Percentiles rank a stretch among this genome's conserved stretches.
Evolutionary conservation across 1,140 invertebrate genomes (phyloP).

Genomic region (Polyergus mexicanus): DNA sequence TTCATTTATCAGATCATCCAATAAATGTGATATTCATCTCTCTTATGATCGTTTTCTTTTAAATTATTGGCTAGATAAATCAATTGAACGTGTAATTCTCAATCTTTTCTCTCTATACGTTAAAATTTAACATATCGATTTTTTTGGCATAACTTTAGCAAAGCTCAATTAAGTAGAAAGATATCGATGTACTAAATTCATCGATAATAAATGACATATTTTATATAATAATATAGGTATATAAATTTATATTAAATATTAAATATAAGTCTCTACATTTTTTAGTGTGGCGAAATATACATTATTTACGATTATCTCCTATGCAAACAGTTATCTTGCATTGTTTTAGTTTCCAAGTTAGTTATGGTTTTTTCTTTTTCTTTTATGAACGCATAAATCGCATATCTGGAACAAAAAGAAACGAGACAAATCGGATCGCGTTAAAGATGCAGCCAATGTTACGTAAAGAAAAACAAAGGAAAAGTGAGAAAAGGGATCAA

Average conservation of each 20-base stretch:
- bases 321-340: not conserved
- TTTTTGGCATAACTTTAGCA: not conserved
- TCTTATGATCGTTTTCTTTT: not conserved
- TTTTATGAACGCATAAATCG: conserved; percentile 3
- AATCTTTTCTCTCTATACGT: not conserved
- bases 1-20: not conserved
- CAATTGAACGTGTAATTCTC: not conserved
- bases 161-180: not conserved
- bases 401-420: not conserved
- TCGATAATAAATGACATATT: not conserved
- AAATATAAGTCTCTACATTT: conserved; percentile 15
- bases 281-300: not conserved
- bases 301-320: conserved; percentile 23
- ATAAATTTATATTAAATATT: conserved; percentile 35
- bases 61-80: not conserved
- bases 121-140: not conserved
- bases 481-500: conserved; percentile 9
- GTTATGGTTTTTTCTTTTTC: conserved; percentile 10
- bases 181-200: not conserved
- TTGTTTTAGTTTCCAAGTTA: conserved; percentile 21
- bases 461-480: not conserved
- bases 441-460: conserved; percentile 24
- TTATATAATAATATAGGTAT: not conserved
- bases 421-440: conserved; percentile 18
- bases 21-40: not conserved